Base-by-base conservation (phyloP, 2,888 invertebrate species). In the Cistogaster globosa region DNA sequence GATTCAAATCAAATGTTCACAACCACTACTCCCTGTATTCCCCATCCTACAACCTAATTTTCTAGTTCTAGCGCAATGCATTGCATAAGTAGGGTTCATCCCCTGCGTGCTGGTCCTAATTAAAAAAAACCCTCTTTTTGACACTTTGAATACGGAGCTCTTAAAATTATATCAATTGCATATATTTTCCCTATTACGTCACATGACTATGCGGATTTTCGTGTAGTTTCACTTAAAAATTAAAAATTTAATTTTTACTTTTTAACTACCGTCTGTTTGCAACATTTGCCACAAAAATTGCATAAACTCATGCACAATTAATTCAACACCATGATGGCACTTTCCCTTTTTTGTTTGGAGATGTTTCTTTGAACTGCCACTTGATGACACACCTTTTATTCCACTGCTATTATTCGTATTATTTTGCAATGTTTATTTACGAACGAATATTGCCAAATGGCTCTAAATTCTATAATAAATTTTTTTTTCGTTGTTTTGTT, bases 401-500 rank as follows among this genome's bases (percentile, higher is more conserved):
- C 48, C 38, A 32, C 48, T 4, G 48, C 4, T 14, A 48, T 20
- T 36, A 26, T 20, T 32, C 36, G 32, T 42, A 42, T 42, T 42
- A 42, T 38, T n/a, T 38, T 38, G 38, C 38, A 38, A 11, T 38
- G 38, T 12, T 45, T 18, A 18, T 51, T 51, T n/a, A 11, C 18
- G n/a, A 65, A n/a, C 72, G 9, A 14, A 8, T 68, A 38, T 74
- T 53, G 20, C 51, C 57, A 60, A 62, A 74, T 74, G 67, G 60
- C 72, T 79, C 57, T 62, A 68, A 81, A 75, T 81, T 81, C 80
- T 81, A 74, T 68, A 42, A 68, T 38, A 67, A 48, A 57, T n/a
- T n/a, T n/a, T n/a, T n/a, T n/a, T n/a, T n/a, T n/a, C n/a, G n/a
- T n/a, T 63, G 22, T 45, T 42, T 48, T 55, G 2, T 32, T 32